These are phyloP conservation scores for human DNA, from an alignment of 2,113 vertebrate genomes.

Conservation along the genomic window GRCh38 chr15:87597001-87597500, in stretches of 20 bases:
- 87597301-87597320: neutral
- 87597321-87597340: neutral
- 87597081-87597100: neutral
- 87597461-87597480: neutral
- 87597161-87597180: neutral
- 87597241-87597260: neutral
- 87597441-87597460: neutral
- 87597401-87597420: neutral
- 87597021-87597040: neutral
- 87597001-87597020: neutral
- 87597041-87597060: neutral
- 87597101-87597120: neutral
- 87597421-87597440: neutral
- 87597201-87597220: neutral
- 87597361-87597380: neutral
- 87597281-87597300: neutral
- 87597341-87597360: neutral
- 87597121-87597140: neutral
- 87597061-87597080: neutral
- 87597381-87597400: neutral
- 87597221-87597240: neutral
- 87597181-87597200: neutral
- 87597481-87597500: neutral
- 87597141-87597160: neutral
- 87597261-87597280: neutral